phyloP scores from a whole-genome alignment of 1,140 invertebrate genomes.

The Brevipalpus yothersi region DNA sequence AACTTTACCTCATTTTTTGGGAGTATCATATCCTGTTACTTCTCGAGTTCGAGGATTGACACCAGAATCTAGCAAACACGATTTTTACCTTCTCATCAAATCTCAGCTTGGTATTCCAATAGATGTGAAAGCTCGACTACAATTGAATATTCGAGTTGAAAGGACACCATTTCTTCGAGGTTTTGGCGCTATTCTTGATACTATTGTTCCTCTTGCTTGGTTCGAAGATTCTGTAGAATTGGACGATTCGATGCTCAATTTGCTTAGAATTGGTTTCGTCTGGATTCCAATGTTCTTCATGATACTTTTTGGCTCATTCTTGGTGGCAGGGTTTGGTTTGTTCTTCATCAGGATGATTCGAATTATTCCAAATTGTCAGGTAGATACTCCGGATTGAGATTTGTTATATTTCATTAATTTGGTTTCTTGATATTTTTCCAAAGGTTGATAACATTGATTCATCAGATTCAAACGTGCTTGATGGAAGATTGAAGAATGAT shows the following conservation, averaged over 20 bases:
- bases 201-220: not conserved
- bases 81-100: constrained; percentile 52
- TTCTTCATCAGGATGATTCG: not conserved
- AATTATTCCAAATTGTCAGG: not conserved
- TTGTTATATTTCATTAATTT: not conserved
- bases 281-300: not conserved
- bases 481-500: not conserved
- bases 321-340: not conserved
- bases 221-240: not conserved
- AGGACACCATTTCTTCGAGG: not conserved
- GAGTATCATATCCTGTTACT: not conserved
- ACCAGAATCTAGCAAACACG: not conserved
- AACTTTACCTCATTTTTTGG: not conserved
- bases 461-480: not conserved
- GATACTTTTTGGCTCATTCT: not conserved
- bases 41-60: not conserved
- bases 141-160: not conserved
- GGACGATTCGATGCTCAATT: not conserved
- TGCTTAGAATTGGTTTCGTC: not conserved
- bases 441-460: not conserved
- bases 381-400: not conserved
- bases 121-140: not conserved
- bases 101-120: constrained; percentile 15
- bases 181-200: not conserved
- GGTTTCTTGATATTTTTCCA: not conserved